Evolutionary conservation across 2,888 invertebrate genomes (phyloP).

Genomic region (Rhingia campestris): DNA sequence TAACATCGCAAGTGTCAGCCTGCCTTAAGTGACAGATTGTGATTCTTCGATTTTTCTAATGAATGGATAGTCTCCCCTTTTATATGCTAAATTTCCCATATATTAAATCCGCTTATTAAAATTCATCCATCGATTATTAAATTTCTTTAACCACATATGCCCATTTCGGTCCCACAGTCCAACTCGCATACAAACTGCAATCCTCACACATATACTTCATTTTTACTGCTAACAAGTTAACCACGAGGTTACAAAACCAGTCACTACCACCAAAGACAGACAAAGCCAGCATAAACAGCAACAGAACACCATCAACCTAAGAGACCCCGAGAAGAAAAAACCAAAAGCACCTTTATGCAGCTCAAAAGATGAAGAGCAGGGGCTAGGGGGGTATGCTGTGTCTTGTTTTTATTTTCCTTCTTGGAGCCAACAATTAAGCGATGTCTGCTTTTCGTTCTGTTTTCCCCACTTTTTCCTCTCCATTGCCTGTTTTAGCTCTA

Average conservation of each 20-base stretch:
- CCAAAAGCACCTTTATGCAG: slow-evolving; percentile 11
- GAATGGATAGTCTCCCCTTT: too few relatives aligned
- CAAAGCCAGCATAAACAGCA: slow-evolving; percentile 29
- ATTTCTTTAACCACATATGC: neutral
- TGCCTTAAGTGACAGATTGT: too few relatives aligned
- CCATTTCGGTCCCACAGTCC: slow-evolving; percentile 33
- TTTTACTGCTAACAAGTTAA: slow-evolving; percentile 2
- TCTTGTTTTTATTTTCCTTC: slow-evolving; percentile 34
- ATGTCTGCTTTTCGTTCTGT: slow-evolving; percentile 2
- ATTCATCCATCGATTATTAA: neutral
- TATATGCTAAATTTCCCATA: too few relatives aligned
- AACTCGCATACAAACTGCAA: neutral
- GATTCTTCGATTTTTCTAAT: too few relatives aligned
- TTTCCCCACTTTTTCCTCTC: slow-evolving; percentile 6
- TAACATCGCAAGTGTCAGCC: too few relatives aligned
- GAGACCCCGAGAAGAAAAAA: neutral
- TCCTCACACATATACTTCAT: neutral
- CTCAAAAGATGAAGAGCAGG: slow-evolving; percentile 15
- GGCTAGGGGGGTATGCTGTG: neutral
- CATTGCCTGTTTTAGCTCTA: slow-evolving; percentile 8
- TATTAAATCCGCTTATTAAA: too few relatives aligned
- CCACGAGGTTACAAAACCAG: slow-evolving; percentile 57
- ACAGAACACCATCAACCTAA: neutral
- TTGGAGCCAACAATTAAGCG: slow-evolving; percentile 20
- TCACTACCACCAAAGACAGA: slow-evolving; percentile 46